These are phyloP conservation scores for Drosophila orena DNA, from an alignment of 1,140 invertebrate genomes.

Conservation along the genomic window DNA sequence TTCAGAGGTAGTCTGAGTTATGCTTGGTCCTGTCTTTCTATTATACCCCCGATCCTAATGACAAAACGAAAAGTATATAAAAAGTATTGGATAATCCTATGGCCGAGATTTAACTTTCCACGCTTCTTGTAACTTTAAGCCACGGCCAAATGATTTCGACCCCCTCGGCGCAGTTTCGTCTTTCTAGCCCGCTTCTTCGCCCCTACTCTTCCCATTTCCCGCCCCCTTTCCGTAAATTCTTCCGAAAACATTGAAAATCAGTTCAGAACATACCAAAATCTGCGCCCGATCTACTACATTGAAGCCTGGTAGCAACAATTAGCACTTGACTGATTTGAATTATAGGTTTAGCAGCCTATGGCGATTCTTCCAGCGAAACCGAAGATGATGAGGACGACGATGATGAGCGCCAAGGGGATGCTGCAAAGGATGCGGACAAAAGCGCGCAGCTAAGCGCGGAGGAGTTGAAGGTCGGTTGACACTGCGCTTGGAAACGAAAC, in stretches of 20 bases:
- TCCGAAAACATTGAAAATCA: slow-evolving; percentile 10
- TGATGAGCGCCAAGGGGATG: slow-evolving; percentile 32
- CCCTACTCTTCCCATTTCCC: background rate
- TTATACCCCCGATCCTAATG: background rate
- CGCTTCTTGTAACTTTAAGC: slow-evolving; percentile 1
- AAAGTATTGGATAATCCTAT: slow-evolving; percentile 13
- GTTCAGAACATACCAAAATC: slow-evolving; percentile 22
- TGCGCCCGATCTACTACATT: slow-evolving; percentile 38
- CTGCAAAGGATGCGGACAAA: slow-evolving; percentile 48
- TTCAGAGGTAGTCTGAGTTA: slow-evolving; percentile 59
- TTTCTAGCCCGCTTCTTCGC: background rate
- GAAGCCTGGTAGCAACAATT: slow-evolving; percentile 66
- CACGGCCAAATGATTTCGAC: background rate
- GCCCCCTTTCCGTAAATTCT: slow-evolving; percentile 10
- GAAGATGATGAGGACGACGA: slow-evolving; percentile 60
- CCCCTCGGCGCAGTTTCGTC: slow-evolving; percentile 1
- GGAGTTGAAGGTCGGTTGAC: slow-evolving; percentile 64
- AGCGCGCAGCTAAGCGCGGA: slow-evolving; percentile 63
- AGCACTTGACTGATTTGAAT: slow-evolving; percentile 81
- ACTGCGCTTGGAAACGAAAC: too few relatives aligned
- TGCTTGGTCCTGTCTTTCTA: slow-evolving; percentile 30
- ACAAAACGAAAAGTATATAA: background rate
- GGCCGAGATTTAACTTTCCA: slow-evolving; percentile 4
- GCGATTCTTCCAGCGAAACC: slow-evolving; percentile 79
- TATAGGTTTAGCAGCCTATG: slow-evolving; percentile 84